Percentiles rank a stretch among this genome's conserved stretches.
These are phyloP conservation scores for Euspilapteryx auroguttella DNA, from an alignment of 2,888 invertebrate genomes.

Conservation along the genomic window DNA sequence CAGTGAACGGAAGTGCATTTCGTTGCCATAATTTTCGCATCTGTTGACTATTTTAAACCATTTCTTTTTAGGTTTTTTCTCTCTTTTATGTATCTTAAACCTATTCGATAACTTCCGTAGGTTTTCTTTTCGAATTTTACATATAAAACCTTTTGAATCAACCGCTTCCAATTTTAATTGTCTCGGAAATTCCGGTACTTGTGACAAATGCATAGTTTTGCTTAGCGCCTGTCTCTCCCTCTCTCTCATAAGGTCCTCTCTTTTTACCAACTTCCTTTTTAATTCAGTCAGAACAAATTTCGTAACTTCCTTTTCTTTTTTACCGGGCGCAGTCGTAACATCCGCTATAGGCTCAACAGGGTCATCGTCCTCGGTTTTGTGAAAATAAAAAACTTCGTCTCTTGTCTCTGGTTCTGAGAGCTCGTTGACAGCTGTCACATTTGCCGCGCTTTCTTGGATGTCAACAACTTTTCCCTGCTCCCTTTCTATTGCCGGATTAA, in stretches of 20 bases:
- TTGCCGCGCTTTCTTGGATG: conserved; percentile 11
- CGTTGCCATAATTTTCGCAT: conserved; percentile 13
- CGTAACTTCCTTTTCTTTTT: conserved; percentile 33
- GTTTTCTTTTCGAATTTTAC: conserved; percentile 17
- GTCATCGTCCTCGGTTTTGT: conserved; percentile 40
- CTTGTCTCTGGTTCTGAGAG: conserved; percentile 31
- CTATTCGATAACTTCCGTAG: conserved; percentile 14
- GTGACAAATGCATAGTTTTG: conserved; percentile 44
- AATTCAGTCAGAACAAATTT: conserved; percentile 40
- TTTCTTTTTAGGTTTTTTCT: conserved; percentile 11
- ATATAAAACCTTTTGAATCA: conserved; percentile 27
- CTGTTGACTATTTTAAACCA: conserved; percentile 15
- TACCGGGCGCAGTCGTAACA: conserved; percentile 33
- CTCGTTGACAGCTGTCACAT: conserved; percentile 32
- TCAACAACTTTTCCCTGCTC: conserved; percentile 12
- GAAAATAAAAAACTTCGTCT: conserved; percentile 50
- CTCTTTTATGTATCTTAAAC: conserved; percentile 13
- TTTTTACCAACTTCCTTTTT: conserved; percentile 39
- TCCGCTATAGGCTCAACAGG: conserved; percentile 17
- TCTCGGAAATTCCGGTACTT: conserved; percentile 42
- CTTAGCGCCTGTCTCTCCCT: conserved; percentile 44
- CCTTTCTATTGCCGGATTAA: conserved; percentile 11
- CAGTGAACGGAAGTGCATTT: conserved; percentile 7
- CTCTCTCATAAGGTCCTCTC: conserved; percentile 50
- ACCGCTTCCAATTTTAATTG: conserved; percentile 29